Base-by-base conservation (phyloP, 2,797 vertebrate genomes). In the Gymnoscopelus braueri region DNA sequence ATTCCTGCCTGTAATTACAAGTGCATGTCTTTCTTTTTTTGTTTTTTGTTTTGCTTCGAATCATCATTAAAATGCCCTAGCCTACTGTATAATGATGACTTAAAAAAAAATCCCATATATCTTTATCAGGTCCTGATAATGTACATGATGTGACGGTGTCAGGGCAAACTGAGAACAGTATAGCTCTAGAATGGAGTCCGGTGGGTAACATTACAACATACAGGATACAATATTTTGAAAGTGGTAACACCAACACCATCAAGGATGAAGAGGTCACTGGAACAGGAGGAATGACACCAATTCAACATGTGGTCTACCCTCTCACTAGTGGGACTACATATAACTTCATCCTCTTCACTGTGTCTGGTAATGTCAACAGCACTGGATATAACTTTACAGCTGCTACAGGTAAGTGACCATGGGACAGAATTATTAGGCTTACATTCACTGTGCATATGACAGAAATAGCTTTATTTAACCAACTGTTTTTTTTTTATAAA, bases 111-210 rank as follows among this genome's bases (percentile, higher is more conserved):
- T 39, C 35, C 55, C 5, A 7, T 14, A 7, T 54, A 15, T 52
- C 13, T 35, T 24, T 62, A 7, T 62, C 53, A 55, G 53, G 10
- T 55, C 53, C 19, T 55, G 50, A n/a, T 2, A 52, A 52, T 52
- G 51, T 52, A 52, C 2, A 1, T 67, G 0, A 10, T 0, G 63
- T 64, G 60, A 68, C 24, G 0, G 48, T 59, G 1, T 4, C 11
- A 2, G 0, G 0, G 0, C 68, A 35, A 51, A 77, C 0, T 64
- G 72, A 81, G 29, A 80, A n/a, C 5, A 69, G 23, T 13, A 62
- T 90, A 66, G 81, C 78, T 61, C 75, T 91, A 49, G 2, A 68
- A 26, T 91, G 89, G 90, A 0, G 10, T 1, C 63, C 67, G 44
- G 72, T 77, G 14, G 0, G 12, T 0, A 0, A 0, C 3, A 29